phyloP scores from a whole-genome alignment of 2,888 invertebrate species.

The Coenonympha glycerion region DNA sequence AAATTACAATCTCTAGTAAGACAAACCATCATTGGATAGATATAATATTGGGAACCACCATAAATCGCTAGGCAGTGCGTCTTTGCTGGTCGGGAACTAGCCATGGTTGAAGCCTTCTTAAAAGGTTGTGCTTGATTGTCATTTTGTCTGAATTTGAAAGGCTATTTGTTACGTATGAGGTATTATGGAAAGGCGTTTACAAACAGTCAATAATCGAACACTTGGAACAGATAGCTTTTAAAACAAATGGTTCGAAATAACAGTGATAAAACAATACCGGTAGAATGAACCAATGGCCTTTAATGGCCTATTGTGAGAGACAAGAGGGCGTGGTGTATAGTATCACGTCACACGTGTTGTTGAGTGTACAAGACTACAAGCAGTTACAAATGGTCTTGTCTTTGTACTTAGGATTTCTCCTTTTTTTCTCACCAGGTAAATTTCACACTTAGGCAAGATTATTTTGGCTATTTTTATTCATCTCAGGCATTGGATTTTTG shows the following conservation, averaged over 20 bases:
- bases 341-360: slow-evolving; percentile 4
- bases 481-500: too few relatives aligned
- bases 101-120: too few relatives aligned
- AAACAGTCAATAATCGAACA: neutral
- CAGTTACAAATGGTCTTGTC: neutral
- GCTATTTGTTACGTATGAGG: neutral
- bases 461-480: too few relatives aligned
- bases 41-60: too few relatives aligned
- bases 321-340: slow-evolving; percentile 8
- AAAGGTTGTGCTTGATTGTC: too few relatives aligned
- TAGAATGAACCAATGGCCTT: slow-evolving; percentile 7
- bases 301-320: slow-evolving; percentile 18
- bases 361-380: neutral
- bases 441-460: too few relatives aligned
- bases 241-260: slow-evolving; percentile 14
- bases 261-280: slow-evolving; percentile 17
- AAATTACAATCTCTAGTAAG: too few relatives aligned
- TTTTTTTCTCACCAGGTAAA: too few relatives aligned
- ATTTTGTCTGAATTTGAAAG: too few relatives aligned
- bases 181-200: neutral
- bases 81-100: too few relatives aligned
- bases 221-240: neutral
- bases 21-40: too few relatives aligned
- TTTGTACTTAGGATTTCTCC: neutral
- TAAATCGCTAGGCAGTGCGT: too few relatives aligned